Percentiles rank a stretch among this genome's conserved stretches.
Conservation (phyloP, 2,888 invertebrate species). For the Smittia aterrima region DNA sequence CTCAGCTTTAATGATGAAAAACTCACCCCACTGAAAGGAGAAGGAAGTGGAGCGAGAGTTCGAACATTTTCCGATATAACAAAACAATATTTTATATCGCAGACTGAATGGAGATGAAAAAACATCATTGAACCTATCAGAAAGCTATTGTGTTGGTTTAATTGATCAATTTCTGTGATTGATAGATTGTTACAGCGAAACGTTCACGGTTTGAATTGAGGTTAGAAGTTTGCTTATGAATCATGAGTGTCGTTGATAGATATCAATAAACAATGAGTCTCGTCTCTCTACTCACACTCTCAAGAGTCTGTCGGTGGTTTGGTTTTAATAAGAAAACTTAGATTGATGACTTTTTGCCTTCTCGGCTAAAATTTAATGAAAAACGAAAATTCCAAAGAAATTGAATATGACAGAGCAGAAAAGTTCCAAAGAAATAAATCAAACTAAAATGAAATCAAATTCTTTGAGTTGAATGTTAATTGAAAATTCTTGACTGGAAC, state of each 20-base stretch:
- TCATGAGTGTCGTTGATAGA: slow-evolving; percentile 8
- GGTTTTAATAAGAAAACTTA: slow-evolving; percentile 7
- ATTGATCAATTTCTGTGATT: slow-evolving; percentile 39
- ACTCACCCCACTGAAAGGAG: neutral
- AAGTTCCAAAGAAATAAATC: slow-evolving; percentile 12
- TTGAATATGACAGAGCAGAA: slow-evolving; percentile 38
- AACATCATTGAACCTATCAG: slow-evolving; percentile 6
- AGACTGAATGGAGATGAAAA: neutral
- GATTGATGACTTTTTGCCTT: neutral
- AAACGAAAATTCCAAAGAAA: slow-evolving; percentile 24
- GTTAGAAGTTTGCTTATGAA: neutral
- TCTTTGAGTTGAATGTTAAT: slow-evolving; percentile 23
- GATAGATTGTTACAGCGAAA: slow-evolving; percentile 28
- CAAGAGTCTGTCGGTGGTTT: neutral
- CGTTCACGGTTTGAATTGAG: neutral
- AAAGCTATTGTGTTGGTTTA: slow-evolving; percentile 30
- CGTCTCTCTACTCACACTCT: no score
- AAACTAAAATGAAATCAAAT: slow-evolving; percentile 31
- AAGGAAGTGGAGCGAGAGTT: neutral
- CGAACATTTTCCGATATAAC: neutral
- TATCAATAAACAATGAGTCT: neutral
- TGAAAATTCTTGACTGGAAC: slow-evolving; percentile 37
- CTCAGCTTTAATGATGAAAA: slow-evolving; percentile 12
- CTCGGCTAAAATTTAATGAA: neutral
- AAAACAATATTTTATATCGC: neutral